Percentiles rank a stretch among this genome's conserved stretches.
phyloP scores from a whole-genome alignment of 1,140 invertebrate genomes.

The Bradysia coprophila region DNA sequence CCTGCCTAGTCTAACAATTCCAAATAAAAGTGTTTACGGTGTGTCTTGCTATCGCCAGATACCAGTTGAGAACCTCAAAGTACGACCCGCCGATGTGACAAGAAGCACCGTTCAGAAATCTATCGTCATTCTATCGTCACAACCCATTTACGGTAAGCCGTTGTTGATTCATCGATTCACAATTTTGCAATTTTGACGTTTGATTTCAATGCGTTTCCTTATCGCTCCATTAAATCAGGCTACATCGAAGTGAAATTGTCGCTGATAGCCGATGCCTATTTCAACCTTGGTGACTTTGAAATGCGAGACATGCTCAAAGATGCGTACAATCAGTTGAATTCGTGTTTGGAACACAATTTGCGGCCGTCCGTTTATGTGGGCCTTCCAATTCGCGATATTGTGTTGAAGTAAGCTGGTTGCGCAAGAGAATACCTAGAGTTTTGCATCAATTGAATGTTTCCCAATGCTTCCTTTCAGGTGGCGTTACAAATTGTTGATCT shows the following conservation, averaged over 20 bases:
- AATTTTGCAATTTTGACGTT: no score
- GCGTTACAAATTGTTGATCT: slow-evolving; percentile 76
- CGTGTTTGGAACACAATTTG: slow-evolving; percentile 55
- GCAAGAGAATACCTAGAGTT: no score
- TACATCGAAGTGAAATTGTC: slow-evolving; percentile 90
- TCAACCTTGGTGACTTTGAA: slow-evolving; percentile 86
- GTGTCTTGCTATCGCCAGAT: slow-evolving; percentile 98
- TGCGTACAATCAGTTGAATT: slow-evolving; percentile 83
- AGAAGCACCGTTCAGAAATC: slow-evolving; percentile 88
- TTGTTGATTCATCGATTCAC: no score
- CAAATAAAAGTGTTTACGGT: slow-evolving; percentile 77
- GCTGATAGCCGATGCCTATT: slow-evolving; percentile 92
- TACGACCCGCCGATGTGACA: slow-evolving; percentile 92
- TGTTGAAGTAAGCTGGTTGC: slow-evolving; percentile 10
- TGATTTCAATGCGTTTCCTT: no score
- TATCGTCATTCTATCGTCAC: slow-evolving; percentile 63
- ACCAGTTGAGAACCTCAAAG: slow-evolving; percentile 82
- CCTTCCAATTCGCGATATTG: slow-evolving; percentile 17
- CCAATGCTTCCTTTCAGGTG: no score
- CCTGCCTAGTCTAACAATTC: slow-evolving; percentile 69
- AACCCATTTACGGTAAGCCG: slow-evolving; percentile 81
- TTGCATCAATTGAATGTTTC: no score
- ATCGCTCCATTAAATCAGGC: no score
- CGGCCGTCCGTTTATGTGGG: slow-evolving; percentile 15
- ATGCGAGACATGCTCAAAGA: slow-evolving; percentile 80